Evolutionary conservation across 2,113 vertebrate genomes (phyloP).

Genomic region (Eretmochelys imbricata): DNA sequence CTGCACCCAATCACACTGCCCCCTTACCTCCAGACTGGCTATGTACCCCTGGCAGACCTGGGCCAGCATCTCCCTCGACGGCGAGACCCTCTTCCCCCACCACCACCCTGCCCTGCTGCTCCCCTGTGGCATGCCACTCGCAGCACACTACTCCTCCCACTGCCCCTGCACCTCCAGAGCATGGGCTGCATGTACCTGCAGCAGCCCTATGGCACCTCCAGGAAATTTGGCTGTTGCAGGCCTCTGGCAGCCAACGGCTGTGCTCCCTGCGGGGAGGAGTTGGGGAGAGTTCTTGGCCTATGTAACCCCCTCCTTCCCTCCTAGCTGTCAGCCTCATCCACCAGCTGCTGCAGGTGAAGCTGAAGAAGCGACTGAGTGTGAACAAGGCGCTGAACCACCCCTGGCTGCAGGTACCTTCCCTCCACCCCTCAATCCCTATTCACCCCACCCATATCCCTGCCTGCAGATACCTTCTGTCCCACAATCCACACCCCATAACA

Average conservation of each 20-base stretch:
- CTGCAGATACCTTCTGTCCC: neutral
- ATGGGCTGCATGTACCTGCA: neutral
- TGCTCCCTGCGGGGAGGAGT: neutral
- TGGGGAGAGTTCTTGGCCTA: neutral
- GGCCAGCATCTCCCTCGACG: slow-evolving; percentile 70
- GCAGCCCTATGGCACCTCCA: neutral
- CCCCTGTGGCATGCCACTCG: neutral
- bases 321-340: neutral
- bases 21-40: neutral
- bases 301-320: neutral
- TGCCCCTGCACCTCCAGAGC: neutral
- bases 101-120: neutral
- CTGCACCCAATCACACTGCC: neutral
- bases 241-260: neutral
- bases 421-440: too few relatives aligned
- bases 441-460: neutral
- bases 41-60: slow-evolving; percentile 80
- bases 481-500: neutral
- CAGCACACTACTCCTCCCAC: neutral
- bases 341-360: neutral
- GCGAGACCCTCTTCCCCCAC: too few relatives aligned
- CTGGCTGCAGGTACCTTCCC: neutral
- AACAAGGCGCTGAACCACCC: neutral
- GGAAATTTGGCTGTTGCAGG: neutral
- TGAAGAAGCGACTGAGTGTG: neutral